Evolutionary conservation across 2,888 invertebrate species (phyloP).

Genomic region (Thalpophila matura): DNA sequence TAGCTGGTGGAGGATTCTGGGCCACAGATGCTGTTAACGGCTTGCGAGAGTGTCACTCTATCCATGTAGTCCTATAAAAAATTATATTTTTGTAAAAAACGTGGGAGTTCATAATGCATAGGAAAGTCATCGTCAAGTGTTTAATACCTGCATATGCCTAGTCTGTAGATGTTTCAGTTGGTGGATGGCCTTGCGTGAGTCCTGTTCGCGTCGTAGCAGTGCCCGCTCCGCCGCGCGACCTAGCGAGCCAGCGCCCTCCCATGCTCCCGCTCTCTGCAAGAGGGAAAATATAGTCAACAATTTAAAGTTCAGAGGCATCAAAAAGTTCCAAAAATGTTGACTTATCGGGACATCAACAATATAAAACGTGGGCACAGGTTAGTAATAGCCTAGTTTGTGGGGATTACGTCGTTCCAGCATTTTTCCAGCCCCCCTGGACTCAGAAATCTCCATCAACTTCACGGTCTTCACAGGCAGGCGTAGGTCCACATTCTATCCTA

Average conservation of each 20-base stretch:
- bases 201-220: slow-evolving; percentile 83
- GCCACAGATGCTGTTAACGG: slow-evolving; percentile 86
- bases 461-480: too few relatives aligned
- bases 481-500: background rate
- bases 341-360: too few relatives aligned
- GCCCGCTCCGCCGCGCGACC: slow-evolving; percentile 85
- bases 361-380: background rate
- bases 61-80: slow-evolving; percentile 86
- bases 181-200: slow-evolving; percentile 87
- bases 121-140: too few relatives aligned
- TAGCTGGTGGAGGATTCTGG: slow-evolving; percentile 80
- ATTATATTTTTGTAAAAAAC: background rate
- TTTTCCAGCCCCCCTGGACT: too few relatives aligned
- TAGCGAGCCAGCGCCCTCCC: slow-evolving; percentile 79
- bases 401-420: too few relatives aligned
- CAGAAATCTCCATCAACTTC: too few relatives aligned
- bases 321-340: too few relatives aligned
- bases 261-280: slow-evolving; percentile 75
- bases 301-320: too few relatives aligned
- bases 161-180: slow-evolving; percentile 85
- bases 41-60: slow-evolving; percentile 83
- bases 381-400: too few relatives aligned
- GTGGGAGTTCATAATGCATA: too few relatives aligned
- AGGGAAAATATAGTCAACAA: background rate
- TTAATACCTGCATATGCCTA: slow-evolving; percentile 83